Conservation (phyloP, 2,888 invertebrate genomes). For the Thalpophila matura region DNA sequence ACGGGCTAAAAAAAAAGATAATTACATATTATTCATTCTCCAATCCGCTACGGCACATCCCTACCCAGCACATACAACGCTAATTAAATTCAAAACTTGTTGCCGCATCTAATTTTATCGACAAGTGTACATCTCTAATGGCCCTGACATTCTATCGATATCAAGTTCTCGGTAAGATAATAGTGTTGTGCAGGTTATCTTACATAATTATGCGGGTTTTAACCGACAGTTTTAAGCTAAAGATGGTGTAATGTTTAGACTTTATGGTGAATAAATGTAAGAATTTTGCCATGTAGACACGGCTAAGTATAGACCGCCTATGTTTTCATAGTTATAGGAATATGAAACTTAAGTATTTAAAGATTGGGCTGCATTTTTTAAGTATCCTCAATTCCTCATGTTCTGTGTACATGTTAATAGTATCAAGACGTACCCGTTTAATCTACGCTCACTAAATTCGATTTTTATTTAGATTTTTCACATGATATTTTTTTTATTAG, state of each 20-base stretch:
- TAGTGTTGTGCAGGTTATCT: constrained; percentile 46
- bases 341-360: fast-evolving
- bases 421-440: no score
- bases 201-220: constrained; percentile 34
- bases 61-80: constrained; percentile 4
- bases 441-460: no score
- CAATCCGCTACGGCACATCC: constrained; percentile 3
- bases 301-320: not conserved
- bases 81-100: constrained; percentile 47
- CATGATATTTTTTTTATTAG: no score
- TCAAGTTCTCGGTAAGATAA: constrained; percentile 29
- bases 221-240: constrained; percentile 23
- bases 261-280: constrained; percentile 23
- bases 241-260: constrained; percentile 29
- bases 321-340: not conserved
- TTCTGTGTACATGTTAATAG: no score
- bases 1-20: not conserved
- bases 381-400: no score
- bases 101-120: constrained; percentile 50
- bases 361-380: not conserved
- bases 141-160: constrained; percentile 55
- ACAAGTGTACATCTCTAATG: constrained; percentile 55
- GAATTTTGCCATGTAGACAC: constrained; percentile 18
- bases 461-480: no score
- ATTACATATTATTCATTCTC: no score